Evolutionary conservation across 2,113 vertebrate genomes (phyloP).

Genomic region (Atherinomorus stipes): DNA sequence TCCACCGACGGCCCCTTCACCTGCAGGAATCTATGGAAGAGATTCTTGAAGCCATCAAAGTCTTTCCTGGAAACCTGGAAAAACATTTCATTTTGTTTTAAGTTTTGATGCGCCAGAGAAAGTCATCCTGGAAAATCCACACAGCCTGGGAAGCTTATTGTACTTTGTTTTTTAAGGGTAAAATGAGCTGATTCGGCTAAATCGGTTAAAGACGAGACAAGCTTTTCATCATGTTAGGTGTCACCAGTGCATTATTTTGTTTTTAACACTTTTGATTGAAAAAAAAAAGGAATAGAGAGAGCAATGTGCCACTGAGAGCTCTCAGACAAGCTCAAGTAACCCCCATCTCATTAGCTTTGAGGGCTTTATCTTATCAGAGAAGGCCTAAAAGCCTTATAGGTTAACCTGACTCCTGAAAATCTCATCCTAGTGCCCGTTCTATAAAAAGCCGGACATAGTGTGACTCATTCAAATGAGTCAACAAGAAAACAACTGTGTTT

Average conservation of each 20-base stretch:
- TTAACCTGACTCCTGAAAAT: not conserved
- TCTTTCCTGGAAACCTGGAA: conserved; percentile 92
- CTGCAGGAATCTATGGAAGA: conserved; percentile 97
- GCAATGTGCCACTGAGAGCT: not conserved
- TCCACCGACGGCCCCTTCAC: conserved; percentile 97
- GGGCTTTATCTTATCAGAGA: not conserved
- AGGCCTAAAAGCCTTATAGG: not conserved
- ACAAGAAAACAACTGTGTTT: too few relatives aligned
- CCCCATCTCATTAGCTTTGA: too few relatives aligned
- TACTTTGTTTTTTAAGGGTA: too few relatives aligned
- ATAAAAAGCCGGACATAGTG: too few relatives aligned
- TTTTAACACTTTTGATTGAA: not conserved
- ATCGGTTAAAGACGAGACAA: too few relatives aligned
- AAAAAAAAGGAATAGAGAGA: not conserved
- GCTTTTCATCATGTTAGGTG: not conserved
- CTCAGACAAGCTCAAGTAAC: not conserved
- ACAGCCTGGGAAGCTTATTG: too few relatives aligned
- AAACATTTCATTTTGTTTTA: not conserved
- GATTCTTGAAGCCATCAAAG: conserved; percentile 93
- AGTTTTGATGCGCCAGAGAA: not conserved
- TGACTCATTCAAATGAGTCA: too few relatives aligned
- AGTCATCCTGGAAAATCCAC: not conserved
- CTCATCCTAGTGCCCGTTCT: not conserved
- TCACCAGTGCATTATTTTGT: not conserved
- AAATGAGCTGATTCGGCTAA: too few relatives aligned